Evolutionary conservation across 2,797 vertebrate genomes (phyloP).

Genomic region (Brachyrhaphis roseni): DNA sequence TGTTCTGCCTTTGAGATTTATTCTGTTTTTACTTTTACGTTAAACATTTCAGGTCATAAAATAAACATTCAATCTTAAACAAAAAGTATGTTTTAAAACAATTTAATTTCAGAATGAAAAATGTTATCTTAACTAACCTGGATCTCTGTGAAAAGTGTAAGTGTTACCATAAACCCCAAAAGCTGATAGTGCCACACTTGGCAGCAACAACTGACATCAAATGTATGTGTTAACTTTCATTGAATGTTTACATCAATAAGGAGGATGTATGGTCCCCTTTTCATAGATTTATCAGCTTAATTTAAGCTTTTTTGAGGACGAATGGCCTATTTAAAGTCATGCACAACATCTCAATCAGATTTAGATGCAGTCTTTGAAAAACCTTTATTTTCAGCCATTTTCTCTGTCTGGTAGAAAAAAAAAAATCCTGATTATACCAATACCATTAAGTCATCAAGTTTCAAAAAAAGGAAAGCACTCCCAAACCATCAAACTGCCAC

Average conservation of each 20-base stretch:
- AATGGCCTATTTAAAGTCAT: background rate
- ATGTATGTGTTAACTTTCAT: background rate
- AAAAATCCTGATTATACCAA: background rate
- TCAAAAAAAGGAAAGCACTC: background rate
- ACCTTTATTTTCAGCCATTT: background rate
- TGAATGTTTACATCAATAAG: background rate
- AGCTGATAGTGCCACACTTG: background rate
- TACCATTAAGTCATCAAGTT: background rate
- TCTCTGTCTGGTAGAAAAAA: background rate
- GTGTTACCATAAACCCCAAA: background rate
- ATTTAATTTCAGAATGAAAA: background rate
- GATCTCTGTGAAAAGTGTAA: background rate
- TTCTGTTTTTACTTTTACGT: background rate
- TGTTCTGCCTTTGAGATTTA: background rate
- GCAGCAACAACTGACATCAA: background rate
- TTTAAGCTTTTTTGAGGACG: background rate
- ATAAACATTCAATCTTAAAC: background rate
- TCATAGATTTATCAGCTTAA: background rate
- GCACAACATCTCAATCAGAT: background rate
- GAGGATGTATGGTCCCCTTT: background rate
- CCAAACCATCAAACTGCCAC: background rate
- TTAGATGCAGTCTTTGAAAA: background rate
- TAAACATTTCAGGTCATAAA: background rate
- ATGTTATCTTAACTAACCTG: background rate
- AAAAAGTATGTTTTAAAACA: background rate